These are phyloP conservation scores for Tribolium castaneum DNA, from an alignment of 1,140 invertebrate species.

Conservation along the genomic window DNA sequence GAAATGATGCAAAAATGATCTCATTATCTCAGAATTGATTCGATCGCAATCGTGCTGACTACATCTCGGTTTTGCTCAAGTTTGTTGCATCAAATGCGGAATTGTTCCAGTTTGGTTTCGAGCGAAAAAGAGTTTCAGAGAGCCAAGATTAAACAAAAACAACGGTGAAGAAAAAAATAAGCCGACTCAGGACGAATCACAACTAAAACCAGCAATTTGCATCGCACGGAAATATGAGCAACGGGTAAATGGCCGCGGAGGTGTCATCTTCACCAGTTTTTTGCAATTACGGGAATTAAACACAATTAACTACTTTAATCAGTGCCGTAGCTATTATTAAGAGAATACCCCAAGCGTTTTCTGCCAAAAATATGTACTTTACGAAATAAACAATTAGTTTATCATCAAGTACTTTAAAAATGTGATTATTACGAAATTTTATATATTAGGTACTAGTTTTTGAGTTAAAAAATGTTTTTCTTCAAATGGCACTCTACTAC, in stretches of 20 bases:
- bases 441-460: no score
- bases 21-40: constrained; percentile 43
- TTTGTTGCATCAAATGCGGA: constrained; percentile 20
- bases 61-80: constrained; percentile 11
- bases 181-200: not conserved
- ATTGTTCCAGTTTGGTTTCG: constrained; percentile 25
- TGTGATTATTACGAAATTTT: no score
- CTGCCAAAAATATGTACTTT: no score
- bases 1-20: constrained; percentile 41
- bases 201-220: not conserved
- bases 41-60: constrained; percentile 40
- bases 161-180: not conserved
- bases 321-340: no score
- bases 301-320: no score
- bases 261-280: no score
- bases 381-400: no score
- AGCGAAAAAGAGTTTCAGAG: not conserved
- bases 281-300: no score
- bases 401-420: no score
- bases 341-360: no score
- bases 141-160: not conserved
- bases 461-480: no score
- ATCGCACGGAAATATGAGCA: not conserved
- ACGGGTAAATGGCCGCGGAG: not conserved
- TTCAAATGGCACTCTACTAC: no score